Evolutionary conservation across 2,888 invertebrate genomes (phyloP).

Genomic region (Dilophus febrilis): DNA sequence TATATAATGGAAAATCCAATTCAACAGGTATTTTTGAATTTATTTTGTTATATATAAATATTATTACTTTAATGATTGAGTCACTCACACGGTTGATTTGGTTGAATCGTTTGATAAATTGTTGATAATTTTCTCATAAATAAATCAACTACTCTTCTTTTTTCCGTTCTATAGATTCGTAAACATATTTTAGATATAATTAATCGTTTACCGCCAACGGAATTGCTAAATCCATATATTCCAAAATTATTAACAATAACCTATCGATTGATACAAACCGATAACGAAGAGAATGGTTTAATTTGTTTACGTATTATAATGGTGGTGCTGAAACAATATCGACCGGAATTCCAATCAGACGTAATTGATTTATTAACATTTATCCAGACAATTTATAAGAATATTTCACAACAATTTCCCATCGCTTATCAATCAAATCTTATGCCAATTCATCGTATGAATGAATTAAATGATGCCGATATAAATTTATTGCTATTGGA

Average conservation of each 20-base stretch:
- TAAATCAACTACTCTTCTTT: too few species aligned
- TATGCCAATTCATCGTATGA: conserved; percentile 63
- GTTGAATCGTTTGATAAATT: too few species aligned
- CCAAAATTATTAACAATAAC: conserved; percentile 74
- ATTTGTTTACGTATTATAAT: conserved; percentile 92
- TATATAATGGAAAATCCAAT: conserved; percentile 92
- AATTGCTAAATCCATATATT: conserved; percentile 68
- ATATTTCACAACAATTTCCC: conserved; percentile 91
- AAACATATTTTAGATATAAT: conserved; percentile 92
- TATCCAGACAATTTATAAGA: conserved; percentile 78
- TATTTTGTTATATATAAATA: conserved; percentile 29
- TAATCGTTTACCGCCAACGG: conserved; percentile 87
- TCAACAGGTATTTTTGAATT: conserved; percentile 45
- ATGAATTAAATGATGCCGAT: conserved; percentile 75
- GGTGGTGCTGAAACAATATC: conserved; percentile 88
- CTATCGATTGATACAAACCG: conserved; percentile 80
- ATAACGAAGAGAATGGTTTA: conserved; percentile 96
- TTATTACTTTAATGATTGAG: conserved; percentile 7
- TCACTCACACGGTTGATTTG: too few species aligned
- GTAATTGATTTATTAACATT: conserved; percentile 87
- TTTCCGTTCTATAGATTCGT: conserved; percentile 36
- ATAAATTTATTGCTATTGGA: conserved; percentile 69
- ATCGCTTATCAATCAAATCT: too few species aligned
- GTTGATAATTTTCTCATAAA: too few species aligned
- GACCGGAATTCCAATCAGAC: conserved; percentile 78